These are phyloP conservation scores for Cacatua alba DNA, from an alignment of 2,113 vertebrate species.

Conservation along the genomic window DNA sequence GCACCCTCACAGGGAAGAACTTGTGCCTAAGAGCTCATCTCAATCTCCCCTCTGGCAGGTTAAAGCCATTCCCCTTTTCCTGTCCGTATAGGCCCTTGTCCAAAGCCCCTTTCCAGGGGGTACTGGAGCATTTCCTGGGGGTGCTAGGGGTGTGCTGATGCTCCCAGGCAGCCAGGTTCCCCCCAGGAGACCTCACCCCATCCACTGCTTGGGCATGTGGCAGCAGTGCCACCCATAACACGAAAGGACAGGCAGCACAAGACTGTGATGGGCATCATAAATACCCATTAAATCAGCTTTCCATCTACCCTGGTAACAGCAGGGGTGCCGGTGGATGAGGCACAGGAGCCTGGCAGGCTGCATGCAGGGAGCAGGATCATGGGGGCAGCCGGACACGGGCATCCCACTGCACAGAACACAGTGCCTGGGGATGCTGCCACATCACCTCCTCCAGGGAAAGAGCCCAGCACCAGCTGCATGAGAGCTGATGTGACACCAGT, in stretches of 20 bases:
- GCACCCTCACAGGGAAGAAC: no score
- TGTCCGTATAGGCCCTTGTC: neutral
- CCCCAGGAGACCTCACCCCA: neutral
- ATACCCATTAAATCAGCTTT: constrained; percentile 61
- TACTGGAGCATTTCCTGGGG: neutral
- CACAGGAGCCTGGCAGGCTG: neutral
- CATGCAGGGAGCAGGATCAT: neutral
- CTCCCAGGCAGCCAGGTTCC: neutral
- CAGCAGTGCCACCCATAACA: neutral
- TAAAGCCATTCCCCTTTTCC: neutral
- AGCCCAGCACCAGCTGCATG: neutral
- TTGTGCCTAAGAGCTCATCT: neutral
- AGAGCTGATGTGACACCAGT: fast-evolving
- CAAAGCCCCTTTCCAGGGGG: neutral
- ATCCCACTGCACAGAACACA: fast-evolving
- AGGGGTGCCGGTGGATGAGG: neutral
- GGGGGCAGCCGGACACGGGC: neutral
- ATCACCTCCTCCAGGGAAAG: neutral
- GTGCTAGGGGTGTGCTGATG: neutral
- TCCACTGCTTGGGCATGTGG: neutral
- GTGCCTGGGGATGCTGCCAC: neutral
- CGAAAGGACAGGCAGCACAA: constrained; percentile 34
- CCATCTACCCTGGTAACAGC: constrained; percentile 8
- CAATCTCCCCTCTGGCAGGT: neutral
- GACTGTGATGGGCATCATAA: constrained; percentile 47